These are phyloP conservation scores for Phyllopteryx taeniolatus DNA, from an alignment of 2,113 vertebrate species.

Conservation along the genomic window DNA sequence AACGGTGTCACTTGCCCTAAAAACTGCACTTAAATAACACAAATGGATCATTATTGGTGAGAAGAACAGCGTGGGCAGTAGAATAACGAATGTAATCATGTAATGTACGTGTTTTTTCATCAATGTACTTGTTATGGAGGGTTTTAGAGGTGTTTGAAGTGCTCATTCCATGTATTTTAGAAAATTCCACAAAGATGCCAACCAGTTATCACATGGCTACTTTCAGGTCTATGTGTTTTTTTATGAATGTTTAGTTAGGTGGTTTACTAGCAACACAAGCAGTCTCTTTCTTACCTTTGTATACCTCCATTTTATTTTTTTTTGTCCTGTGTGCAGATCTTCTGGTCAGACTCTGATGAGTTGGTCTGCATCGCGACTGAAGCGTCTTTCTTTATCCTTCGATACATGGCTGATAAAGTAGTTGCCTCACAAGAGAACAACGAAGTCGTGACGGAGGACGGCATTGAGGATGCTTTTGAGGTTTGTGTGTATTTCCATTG, in stretches of 20 bases:
- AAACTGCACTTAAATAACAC: no score
- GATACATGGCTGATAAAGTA: slow-evolving; percentile 94
- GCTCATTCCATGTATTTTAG: no score
- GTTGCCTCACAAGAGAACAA: slow-evolving; percentile 92
- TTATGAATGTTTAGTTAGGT: not conserved
- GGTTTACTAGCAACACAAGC: no score
- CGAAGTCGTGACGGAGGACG: slow-evolving; percentile 94
- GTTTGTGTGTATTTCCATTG: slow-evolving; percentile 41
- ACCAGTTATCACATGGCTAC: not conserved
- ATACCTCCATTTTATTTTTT: no score
- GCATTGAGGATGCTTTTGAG: slow-evolving; percentile 98
- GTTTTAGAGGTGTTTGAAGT: no score
- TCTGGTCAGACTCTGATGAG: slow-evolving; percentile 98
- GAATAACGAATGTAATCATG: no score
- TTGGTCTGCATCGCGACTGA: slow-evolving; percentile 98
- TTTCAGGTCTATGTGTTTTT: not conserved
- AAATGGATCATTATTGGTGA: no score
- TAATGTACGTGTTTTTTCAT: not conserved
- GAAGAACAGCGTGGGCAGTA: no score
- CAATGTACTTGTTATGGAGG: not conserved
- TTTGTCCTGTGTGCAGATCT: slow-evolving; percentile 77
- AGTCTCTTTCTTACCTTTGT: no score
- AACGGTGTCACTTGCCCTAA: no score
- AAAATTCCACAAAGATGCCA: no score
- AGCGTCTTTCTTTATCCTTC: slow-evolving; percentile 97